Conservation (phyloP, 2,113 vertebrate species). For the Centropristis striata region DNA sequence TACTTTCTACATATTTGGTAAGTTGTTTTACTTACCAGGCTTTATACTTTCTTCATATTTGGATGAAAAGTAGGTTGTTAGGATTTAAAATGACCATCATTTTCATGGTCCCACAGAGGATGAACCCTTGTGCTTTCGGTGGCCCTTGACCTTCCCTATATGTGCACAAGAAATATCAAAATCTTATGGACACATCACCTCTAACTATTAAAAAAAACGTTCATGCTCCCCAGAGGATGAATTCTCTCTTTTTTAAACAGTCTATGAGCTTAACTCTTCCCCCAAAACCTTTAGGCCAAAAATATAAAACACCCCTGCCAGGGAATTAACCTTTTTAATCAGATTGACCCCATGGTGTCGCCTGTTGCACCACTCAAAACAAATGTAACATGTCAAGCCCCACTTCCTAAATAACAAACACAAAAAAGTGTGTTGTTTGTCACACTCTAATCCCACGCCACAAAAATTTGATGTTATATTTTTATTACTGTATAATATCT, state of each 20-base stretch:
- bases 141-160: conserved; percentile 5
- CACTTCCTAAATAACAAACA: neutral
- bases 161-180: neutral
- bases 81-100: neutral
- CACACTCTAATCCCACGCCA: too few relatives aligned
- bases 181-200: neutral
- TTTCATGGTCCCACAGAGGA: neutral
- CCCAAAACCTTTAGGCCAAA: too few relatives aligned
- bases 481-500: neutral
- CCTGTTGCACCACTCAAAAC: too few relatives aligned
- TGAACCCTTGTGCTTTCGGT: neutral
- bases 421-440: too few relatives aligned
- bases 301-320: too few relatives aligned
- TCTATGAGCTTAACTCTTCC: too few relatives aligned
- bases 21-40: neutral
- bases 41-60: neutral
- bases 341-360: too few relatives aligned
- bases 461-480: too few relatives aligned
- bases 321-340: too few relatives aligned
- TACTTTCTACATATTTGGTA: neutral
- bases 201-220: neutral
- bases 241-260: too few relatives aligned
- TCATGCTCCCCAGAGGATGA: neutral
- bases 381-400: neutral
- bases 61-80: neutral